Conservation (phyloP, 1,140 invertebrate genomes). For the Brevipalpus yothersi region DNA sequence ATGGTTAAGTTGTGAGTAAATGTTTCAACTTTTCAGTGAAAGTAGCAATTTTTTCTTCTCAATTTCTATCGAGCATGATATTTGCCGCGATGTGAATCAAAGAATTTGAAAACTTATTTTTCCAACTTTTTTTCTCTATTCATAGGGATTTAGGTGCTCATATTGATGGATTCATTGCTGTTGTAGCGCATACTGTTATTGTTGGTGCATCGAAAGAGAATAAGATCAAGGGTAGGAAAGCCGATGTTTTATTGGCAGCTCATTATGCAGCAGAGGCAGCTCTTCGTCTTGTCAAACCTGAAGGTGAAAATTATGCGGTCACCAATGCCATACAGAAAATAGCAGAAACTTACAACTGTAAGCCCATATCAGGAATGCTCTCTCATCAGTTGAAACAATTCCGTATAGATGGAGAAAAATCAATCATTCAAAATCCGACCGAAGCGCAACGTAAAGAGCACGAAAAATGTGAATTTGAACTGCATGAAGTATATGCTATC, state of each 20-base stretch:
- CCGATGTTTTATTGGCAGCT: constrained; percentile 84
- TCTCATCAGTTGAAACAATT: constrained; percentile 91
- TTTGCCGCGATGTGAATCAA: not conserved
- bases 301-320: constrained; percentile 71
- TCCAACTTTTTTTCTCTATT: not conserved
- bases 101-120: not conserved
- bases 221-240: constrained; percentile 48
- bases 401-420: constrained; percentile 88
- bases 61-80: not conserved
- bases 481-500: constrained; percentile 93
- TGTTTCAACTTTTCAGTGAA: not conserved
- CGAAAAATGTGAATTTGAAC: constrained; percentile 86
- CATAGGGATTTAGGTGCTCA: constrained; percentile 85
- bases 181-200: constrained; percentile 83
- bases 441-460: constrained; percentile 91
- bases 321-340: constrained; percentile 84
- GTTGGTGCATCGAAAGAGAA: constrained; percentile 43
- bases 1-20: constrained; percentile 46
- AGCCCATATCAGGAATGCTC: constrained; percentile 78
- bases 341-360: constrained; percentile 73
- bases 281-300: constrained; percentile 66
- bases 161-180: constrained; percentile 95
- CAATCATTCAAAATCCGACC: constrained; percentile 91
- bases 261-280: constrained; percentile 84
- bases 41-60: not conserved